Evolutionary conservation across 2,797 vertebrate species (phyloP).

Genomic region (Lutjanus argentimaculatus): DNA sequence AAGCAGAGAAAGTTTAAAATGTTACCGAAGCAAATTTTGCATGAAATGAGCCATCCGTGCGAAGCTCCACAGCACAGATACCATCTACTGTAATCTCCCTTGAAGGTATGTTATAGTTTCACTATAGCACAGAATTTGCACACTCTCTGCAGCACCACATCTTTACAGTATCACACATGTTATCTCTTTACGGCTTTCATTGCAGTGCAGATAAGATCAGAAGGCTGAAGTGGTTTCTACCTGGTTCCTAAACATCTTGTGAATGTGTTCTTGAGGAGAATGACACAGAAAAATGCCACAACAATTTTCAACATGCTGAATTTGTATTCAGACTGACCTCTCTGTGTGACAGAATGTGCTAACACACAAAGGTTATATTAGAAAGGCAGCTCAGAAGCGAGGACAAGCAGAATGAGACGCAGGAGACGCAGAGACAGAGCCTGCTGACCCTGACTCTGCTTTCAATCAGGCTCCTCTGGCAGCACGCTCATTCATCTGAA

Average conservation of each 20-base stretch:
- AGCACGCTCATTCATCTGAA: slow-evolving; percentile 48
- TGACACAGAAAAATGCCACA: background rate
- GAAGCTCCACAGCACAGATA: slow-evolving; percentile 11
- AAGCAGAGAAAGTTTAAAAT: slow-evolving; percentile 11
- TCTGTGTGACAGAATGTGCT: slow-evolving; percentile 6
- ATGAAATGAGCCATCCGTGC: slow-evolving; percentile 25
- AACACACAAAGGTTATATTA: slow-evolving; percentile 30
- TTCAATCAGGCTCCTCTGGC: slow-evolving; percentile 50
- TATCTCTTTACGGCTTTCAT: slow-evolving; percentile 19
- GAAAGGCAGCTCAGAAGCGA: slow-evolving; percentile 1
- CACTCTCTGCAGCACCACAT: slow-evolving; percentile 20
- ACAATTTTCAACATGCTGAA: slow-evolving; percentile 21
- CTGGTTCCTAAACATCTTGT: slow-evolving; percentile 12
- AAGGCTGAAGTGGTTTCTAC: background rate
- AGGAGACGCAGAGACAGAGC: slow-evolving; percentile 27
- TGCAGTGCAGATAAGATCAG: slow-evolving; percentile 49
- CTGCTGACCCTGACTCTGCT: slow-evolving; percentile 50
- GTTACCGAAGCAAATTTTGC: background rate
- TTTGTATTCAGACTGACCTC: slow-evolving; percentile 39
- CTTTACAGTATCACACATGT: slow-evolving; percentile 25
- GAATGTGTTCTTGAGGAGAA: slow-evolving; percentile 11
- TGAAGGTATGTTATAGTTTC: slow-evolving; percentile 21
- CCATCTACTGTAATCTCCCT: slow-evolving; percentile 23
- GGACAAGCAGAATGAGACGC: slow-evolving; percentile 6
- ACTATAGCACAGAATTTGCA: slow-evolving; percentile 15